Conservation (phyloP, 2,888 invertebrate species). For the Lycophotia porphyrea region DNA sequence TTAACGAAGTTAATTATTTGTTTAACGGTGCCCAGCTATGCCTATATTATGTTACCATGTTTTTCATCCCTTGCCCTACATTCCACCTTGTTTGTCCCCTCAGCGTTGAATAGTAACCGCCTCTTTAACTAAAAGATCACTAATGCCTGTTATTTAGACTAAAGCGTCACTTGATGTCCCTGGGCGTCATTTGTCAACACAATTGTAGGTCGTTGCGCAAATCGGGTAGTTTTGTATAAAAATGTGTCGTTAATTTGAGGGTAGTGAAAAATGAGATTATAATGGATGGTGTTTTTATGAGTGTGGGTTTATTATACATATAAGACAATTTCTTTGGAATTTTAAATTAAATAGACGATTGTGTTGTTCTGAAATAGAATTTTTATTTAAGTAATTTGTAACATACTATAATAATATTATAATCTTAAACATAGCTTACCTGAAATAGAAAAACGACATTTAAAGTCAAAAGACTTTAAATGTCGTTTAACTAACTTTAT, state of each 20-base stretch:
- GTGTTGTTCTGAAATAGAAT: no score
- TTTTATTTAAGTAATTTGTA: no score
- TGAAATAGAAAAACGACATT: no score
- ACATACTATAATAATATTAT: no score
- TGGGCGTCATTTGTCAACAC: conserved; percentile 27
- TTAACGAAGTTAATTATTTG: no score
- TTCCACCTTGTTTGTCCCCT: background rate
- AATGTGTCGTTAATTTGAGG: conserved; percentile 19
- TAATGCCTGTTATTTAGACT: conserved; percentile 58
- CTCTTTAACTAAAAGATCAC: conserved; percentile 19
- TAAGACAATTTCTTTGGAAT: no score
- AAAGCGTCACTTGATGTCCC: conserved; percentile 52
- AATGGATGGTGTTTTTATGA: background rate
- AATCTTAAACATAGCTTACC: no score
- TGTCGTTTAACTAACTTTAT: no score
- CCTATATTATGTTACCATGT: conserved; percentile 7
- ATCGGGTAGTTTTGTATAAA: conserved; percentile 35
- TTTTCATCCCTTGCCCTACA: background rate
- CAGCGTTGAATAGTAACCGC: background rate
- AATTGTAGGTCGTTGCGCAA: conserved; percentile 39
- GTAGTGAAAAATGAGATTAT: conserved; percentile 1
- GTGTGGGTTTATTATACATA: no score
- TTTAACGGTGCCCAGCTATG: no score
- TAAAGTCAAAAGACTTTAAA: no score
- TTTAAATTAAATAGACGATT: no score